phyloP scores from a whole-genome alignment of 2,797 vertebrate species.

The Anguilla marmorata region DNA sequence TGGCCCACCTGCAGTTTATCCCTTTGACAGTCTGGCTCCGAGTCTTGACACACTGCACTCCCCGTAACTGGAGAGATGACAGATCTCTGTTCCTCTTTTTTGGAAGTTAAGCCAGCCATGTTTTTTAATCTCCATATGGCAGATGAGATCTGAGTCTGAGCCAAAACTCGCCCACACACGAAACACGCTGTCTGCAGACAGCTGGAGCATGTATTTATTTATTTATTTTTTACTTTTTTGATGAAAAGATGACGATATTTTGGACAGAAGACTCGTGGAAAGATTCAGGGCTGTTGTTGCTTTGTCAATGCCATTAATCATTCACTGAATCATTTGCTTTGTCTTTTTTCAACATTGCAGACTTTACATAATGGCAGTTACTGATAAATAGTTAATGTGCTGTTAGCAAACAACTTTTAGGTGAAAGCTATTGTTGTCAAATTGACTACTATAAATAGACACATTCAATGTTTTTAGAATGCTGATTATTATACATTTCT shows the following conservation, averaged over 20 bases:
- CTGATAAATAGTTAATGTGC: background rate
- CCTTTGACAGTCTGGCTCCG: background rate
- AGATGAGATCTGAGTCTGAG: constrained; percentile 81
- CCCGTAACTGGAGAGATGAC: constrained; percentile 46
- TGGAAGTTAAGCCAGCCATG: constrained; percentile 73
- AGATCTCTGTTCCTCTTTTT: constrained; percentile 42
- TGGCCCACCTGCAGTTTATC: constrained; percentile 1
- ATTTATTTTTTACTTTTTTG: constrained; percentile 51
- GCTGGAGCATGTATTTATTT: constrained; percentile 63
- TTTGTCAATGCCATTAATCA: constrained; percentile 40
- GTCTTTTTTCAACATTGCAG: background rate
- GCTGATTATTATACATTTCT: background rate
- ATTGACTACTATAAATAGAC: background rate
- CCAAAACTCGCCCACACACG: constrained; percentile 68
- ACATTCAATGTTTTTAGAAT: background rate
- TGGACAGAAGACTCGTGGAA: constrained; percentile 47
- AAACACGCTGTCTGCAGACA: constrained; percentile 70
- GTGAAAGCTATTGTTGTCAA: background rate
- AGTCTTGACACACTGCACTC: constrained; percentile 32
- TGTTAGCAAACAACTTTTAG: background rate
- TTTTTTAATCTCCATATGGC: constrained; percentile 85
- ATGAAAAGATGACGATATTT: constrained; percentile 53
- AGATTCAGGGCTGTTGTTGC: constrained; percentile 7
- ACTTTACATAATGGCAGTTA: background rate
- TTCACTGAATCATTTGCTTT: background rate